Percentiles rank a stretch among this genome's conserved stretches.
Evolutionary conservation across 2,888 invertebrate species (phyloP).

Genomic region (Neuroscelio doddi): DNA sequence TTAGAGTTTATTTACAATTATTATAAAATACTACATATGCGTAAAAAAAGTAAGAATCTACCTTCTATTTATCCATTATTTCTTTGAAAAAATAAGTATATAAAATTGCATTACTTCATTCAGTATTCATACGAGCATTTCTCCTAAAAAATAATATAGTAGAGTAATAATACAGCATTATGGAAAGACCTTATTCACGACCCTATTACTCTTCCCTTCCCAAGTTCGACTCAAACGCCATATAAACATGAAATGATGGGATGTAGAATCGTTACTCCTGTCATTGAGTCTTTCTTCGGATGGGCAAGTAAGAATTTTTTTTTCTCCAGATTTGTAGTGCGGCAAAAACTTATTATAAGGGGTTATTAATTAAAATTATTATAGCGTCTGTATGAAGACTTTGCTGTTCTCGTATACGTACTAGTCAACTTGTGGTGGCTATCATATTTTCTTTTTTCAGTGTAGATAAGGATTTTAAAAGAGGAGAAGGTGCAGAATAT

Average conservation of each 20-base stretch:
- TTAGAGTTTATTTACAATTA: background rate
- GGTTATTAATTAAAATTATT: no score
- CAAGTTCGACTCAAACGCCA: background rate
- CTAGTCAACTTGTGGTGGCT: no score
- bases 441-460: no score
- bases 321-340: no score
- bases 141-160: conserved; percentile 1
- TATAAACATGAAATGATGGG: background rate
- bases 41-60: background rate
- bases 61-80: background rate
- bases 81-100: background rate
- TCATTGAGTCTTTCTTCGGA: no score
- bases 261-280: no score
- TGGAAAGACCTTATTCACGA: background rate
- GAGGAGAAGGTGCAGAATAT: no score
- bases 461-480: no score
- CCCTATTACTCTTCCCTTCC: background rate
- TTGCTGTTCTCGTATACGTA: no score
- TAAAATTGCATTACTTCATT: background rate
- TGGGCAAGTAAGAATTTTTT: no score
- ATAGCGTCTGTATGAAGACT: no score
- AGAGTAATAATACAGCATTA: background rate
- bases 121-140: conserved; percentile 1
- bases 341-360: no score
- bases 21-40: background rate